Percentiles rank a stretch among this genome's conserved stretches.
Evolutionary conservation across 2,113 vertebrate genomes (phyloP).

Genomic region (Podocnemis expansa): DNA sequence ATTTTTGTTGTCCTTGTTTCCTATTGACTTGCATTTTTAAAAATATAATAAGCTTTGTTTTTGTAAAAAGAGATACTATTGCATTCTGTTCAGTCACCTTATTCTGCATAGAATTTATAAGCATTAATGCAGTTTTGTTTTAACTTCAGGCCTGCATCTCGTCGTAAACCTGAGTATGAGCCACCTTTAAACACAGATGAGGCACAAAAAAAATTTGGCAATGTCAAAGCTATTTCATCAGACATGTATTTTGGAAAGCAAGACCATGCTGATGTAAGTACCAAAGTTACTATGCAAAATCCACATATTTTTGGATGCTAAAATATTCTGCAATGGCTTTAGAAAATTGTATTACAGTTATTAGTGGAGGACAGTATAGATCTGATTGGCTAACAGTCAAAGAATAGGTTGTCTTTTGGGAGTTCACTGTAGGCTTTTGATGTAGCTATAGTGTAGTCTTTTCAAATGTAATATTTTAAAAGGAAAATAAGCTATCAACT

Average conservation of each 20-base stretch:
- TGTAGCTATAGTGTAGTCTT: neutral
- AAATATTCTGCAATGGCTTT: neutral
- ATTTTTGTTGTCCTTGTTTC: neutral
- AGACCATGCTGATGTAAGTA: slow-evolving; percentile 85
- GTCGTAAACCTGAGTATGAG: slow-evolving; percentile 84
- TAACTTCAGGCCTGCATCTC: slow-evolving; percentile 77
- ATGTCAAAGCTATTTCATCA: slow-evolving; percentile 93
- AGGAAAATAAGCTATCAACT: neutral
- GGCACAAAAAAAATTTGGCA: slow-evolving; percentile 92
- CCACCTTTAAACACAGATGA: slow-evolving; percentile 76
- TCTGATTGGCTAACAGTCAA: neutral
- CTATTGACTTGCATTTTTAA: neutral
- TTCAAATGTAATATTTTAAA: neutral
- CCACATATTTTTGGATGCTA: neutral
- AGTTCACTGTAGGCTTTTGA: neutral
- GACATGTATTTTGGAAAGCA: slow-evolving; percentile 98
- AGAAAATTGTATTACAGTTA: neutral
- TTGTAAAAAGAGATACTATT: neutral
- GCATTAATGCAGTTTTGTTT: neutral
- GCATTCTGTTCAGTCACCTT: neutral
- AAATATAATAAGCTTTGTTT: neutral
- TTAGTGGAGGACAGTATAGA: neutral
- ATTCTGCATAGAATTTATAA: neutral
- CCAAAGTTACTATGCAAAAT: neutral
- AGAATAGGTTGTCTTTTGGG: neutral